Evolutionary conservation across 2,113 vertebrate species (phyloP).

Genomic region (Anthoscopus minutus): DNA sequence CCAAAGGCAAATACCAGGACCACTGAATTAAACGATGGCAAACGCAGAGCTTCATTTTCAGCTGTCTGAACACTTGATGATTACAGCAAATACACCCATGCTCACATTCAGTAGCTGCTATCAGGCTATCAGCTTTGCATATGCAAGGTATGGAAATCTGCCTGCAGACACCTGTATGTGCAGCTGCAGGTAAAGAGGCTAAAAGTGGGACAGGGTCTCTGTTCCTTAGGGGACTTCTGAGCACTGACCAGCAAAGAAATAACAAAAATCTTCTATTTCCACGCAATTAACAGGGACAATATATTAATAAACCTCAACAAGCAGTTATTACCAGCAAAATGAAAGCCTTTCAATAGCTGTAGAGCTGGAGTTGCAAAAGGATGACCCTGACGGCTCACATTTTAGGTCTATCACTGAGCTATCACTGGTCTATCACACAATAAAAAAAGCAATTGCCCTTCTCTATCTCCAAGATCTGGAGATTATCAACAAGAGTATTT

Average conservation of each 20-base stretch:
- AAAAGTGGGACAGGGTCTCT: neutral
- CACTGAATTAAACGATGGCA: neutral
- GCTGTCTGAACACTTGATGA: neutral
- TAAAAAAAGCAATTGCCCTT: neutral
- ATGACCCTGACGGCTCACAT: neutral
- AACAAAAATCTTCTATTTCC: neutral
- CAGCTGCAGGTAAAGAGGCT: neutral
- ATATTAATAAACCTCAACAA: neutral
- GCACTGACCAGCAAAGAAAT: neutral
- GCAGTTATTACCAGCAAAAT: neutral
- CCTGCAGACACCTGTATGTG: neutral
- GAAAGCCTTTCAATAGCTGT: neutral
- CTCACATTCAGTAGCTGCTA: neutral
- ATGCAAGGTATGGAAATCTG: neutral
- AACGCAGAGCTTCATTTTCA: neutral
- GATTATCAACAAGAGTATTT: neutral
- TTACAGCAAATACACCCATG: neutral
- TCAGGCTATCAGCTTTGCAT: neutral
- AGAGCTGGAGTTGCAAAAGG: neutral
- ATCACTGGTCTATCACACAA: too few relatives aligned
- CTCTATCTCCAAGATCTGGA: neutral
- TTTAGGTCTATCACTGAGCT: neutral
- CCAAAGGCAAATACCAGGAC: neutral
- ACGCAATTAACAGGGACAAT: neutral
- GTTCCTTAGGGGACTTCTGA: neutral